Percentiles rank a stretch among this genome's conserved stretches.
Conservation (phyloP, 2,113 vertebrate genomes). For the Lichenostomus cassidix region DNA sequence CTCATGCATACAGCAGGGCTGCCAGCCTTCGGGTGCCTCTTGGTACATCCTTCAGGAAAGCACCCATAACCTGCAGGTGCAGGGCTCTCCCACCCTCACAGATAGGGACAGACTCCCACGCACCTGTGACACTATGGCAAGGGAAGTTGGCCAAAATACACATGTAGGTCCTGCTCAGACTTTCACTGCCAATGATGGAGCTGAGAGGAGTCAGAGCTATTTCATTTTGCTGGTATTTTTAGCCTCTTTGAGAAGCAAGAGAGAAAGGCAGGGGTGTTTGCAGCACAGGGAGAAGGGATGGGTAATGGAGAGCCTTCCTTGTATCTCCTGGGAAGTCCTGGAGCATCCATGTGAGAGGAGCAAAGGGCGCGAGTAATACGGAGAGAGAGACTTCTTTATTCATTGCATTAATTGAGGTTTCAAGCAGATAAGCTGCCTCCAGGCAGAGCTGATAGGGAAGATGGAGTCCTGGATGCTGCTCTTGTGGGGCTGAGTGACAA, state of each 20-base stretch:
- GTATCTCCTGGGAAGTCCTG: background rate
- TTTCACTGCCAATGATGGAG: background rate
- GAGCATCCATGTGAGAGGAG: slow-evolving; percentile 4
- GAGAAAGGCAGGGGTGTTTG: background rate
- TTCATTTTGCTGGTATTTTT: background rate
- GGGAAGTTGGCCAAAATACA: background rate
- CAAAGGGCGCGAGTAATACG: background rate
- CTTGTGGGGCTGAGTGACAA: background rate
- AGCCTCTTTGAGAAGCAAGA: background rate
- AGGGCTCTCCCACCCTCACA: accelerated
- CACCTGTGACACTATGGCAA: accelerated
- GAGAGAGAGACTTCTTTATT: background rate
- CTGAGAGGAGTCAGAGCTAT: background rate
- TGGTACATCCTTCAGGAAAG: background rate
- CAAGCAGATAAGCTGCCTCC: background rate
- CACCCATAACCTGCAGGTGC: background rate
- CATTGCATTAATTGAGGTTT: background rate
- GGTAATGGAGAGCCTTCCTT: background rate
- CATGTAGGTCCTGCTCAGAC: background rate
- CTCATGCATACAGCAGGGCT: background rate
- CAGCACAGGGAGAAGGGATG: background rate
- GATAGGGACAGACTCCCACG: accelerated
- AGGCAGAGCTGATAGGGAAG: slow-evolving; percentile 6
- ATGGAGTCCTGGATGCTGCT: background rate
- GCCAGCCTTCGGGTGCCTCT: background rate